phyloP scores from a whole-genome alignment of 1,140 invertebrate genomes.

The Zaprionus nigranus region DNA sequence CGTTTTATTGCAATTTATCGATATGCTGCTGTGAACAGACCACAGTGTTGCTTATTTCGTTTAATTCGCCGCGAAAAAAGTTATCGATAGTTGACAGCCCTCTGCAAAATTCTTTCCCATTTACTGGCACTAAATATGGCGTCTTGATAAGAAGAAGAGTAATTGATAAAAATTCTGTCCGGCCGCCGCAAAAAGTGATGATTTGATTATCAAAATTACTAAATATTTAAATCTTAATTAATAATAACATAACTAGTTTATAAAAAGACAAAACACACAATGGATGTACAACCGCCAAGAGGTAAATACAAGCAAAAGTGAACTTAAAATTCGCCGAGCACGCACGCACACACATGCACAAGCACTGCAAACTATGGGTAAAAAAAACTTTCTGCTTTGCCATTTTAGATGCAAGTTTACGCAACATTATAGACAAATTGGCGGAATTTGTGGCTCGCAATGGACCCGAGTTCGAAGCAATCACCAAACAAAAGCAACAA shows the following conservation, averaged over 20 bases:
- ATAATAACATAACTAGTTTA: constrained; percentile 46
- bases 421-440: constrained; percentile 98
- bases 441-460: constrained; percentile 99
- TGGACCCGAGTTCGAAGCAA: constrained; percentile 99
- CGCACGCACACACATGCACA: constrained; percentile 20
- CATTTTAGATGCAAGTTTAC: constrained; percentile 77
- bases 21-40: not conserved
- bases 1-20: not conserved
- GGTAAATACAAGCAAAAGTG: constrained; percentile 25
- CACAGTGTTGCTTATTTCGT: not conserved
- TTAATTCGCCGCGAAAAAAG: not conserved
- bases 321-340: constrained; percentile 4
- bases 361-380: constrained; percentile 11
- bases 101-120: not conserved
- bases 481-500: constrained; percentile 99
- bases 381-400: constrained; percentile 29
- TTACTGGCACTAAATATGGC: constrained; percentile 47
- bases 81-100: constrained; percentile 7
- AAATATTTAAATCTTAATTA: constrained; percentile 36
- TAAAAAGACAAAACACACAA: constrained; percentile 41
- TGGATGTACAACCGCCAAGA: constrained; percentile 71
- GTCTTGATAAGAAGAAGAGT: constrained; percentile 39
- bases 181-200: constrained; percentile 35
- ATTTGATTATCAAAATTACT: constrained; percentile 56
- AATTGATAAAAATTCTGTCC: constrained; percentile 45